Conservation (phyloP, 2,797 vertebrate species). For the Hapalemur alaotrensis region DNA sequence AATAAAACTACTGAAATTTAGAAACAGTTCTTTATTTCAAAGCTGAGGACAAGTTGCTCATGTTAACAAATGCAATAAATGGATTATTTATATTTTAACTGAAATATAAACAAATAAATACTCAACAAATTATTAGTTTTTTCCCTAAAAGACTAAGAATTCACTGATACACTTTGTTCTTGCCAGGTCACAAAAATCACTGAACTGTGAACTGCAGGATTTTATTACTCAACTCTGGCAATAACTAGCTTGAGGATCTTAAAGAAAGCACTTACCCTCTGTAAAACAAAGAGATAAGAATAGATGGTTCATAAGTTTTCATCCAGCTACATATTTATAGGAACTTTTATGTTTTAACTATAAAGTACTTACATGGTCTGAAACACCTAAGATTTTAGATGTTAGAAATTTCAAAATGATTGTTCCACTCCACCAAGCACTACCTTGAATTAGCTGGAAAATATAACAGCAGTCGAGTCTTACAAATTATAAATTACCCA, state of each 20-base stretch:
- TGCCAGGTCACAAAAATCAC: not conserved
- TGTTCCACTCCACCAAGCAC: constrained; percentile 88
- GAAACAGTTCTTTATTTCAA: not conserved
- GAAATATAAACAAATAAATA: constrained; percentile 27
- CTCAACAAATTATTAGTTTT: not conserved
- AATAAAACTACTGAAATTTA: not conserved
- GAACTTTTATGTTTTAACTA: not conserved
- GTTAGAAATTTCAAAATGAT: constrained; percentile 89
- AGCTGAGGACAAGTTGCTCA: not conserved
- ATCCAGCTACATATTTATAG: not conserved
- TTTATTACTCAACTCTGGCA: not conserved
- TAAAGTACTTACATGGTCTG: constrained; percentile 89
- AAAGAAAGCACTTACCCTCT: not conserved
- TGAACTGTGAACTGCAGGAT: not conserved
- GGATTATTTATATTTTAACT: not conserved
- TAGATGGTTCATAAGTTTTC: not conserved
- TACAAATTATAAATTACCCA: not conserved
- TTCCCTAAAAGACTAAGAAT: not conserved
- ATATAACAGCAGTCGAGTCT: not conserved
- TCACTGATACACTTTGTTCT: not conserved
- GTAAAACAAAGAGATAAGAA: not conserved
- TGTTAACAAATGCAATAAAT: not conserved
- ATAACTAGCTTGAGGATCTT: not conserved
- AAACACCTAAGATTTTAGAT: constrained; percentile 88
- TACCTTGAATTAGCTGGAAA: constrained; percentile 87